These are phyloP conservation scores for Anoplopoma fimbria DNA, from an alignment of 2,113 vertebrate species.

Conservation along the genomic window DNA sequence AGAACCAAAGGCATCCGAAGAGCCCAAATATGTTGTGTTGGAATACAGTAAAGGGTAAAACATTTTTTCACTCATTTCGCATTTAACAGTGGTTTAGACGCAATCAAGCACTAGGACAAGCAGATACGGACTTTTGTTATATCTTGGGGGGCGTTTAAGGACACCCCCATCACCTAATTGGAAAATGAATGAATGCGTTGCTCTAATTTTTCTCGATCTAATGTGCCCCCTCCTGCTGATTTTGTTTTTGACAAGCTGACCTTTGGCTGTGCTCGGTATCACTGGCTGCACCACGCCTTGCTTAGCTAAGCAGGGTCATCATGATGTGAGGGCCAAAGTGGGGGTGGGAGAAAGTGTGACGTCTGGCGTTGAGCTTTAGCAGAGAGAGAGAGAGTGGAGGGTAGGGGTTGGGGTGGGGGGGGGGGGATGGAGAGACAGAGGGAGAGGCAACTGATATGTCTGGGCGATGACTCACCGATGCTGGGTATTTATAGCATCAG, in stretches of 20 bases:
- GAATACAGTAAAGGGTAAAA: background rate
- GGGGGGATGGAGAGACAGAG: conserved; percentile 14
- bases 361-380: conserved; percentile 58
- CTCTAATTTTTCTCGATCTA: background rate
- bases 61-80: background rate
- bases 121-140: too few species aligned
- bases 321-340: conserved; percentile 46
- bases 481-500: conserved; percentile 80
- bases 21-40: background rate
- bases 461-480: conserved; percentile 79
- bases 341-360: conserved; percentile 51
- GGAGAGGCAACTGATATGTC: conserved; percentile 73
- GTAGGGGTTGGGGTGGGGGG: background rate
- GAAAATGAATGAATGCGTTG: conserved; percentile 18
- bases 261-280: conserved; percentile 35
- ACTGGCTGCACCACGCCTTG: background rate
- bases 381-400: conserved; percentile 25
- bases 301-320: conserved; percentile 35
- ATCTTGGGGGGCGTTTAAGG: background rate
- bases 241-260: conserved; percentile 60
- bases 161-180: background rate
- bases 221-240: conserved; percentile 29
- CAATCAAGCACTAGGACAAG: background rate
- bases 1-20: background rate
- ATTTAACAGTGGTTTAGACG: background rate